These are phyloP conservation scores for Drosophila persimilis DNA, from an alignment of 1,140 invertebrate genomes.

Conservation along the genomic window DNA sequence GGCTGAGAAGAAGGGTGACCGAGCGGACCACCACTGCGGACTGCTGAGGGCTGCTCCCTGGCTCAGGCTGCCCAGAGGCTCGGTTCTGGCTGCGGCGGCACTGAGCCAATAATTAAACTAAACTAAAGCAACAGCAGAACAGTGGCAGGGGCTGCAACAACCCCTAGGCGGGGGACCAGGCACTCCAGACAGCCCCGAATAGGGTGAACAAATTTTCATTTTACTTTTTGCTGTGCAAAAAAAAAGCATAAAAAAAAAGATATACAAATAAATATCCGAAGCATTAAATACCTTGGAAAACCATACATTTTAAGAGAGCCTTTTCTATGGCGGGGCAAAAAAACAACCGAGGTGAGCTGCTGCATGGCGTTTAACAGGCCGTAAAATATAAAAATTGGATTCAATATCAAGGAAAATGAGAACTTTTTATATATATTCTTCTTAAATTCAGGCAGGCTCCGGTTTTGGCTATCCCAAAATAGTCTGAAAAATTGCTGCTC, in stretches of 20 bases:
- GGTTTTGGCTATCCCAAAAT: no score
- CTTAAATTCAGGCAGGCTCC: no score
- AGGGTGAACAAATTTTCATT: slow-evolving; percentile 53
- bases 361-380: no score
- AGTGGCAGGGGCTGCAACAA: slow-evolving; percentile 28
- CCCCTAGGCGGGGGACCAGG: slow-evolving; percentile 55
- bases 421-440: no score
- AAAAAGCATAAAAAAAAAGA: not conserved
- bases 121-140: slow-evolving; percentile 59
- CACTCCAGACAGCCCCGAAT: slow-evolving; percentile 43
- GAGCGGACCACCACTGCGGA: slow-evolving; percentile 3
- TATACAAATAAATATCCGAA: not conserved
- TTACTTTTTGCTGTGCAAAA: slow-evolving; percentile 43
- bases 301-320: no score
- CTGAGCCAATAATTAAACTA: slow-evolving; percentile 76
- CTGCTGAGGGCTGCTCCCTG: slow-evolving; percentile 36
- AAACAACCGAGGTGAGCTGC: no score
- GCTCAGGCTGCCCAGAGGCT: not conserved
- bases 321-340: no score
- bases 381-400: no score
- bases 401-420: no score
- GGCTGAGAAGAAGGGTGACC: slow-evolving; percentile 55
- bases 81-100: slow-evolving; percentile 25
- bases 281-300: no score
- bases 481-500: no score